Conservation (phyloP, 2,797 vertebrate species). For the Aplochiton taeniatus region DNA sequence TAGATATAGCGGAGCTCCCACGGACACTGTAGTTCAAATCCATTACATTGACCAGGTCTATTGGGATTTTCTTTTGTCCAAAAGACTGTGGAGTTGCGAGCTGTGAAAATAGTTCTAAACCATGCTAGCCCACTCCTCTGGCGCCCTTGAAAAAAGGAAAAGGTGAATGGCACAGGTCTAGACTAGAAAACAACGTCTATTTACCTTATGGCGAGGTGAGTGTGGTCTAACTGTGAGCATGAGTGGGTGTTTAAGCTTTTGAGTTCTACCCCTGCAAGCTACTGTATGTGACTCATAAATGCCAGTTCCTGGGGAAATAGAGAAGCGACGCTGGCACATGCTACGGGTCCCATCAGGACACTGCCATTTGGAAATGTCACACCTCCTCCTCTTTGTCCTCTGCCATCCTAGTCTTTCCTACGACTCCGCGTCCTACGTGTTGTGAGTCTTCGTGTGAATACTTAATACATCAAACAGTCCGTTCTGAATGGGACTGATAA, state of each 20-base stretch:
- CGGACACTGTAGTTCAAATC: too few species aligned
- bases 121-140: too few species aligned
- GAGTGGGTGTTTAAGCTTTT: slow-evolving; percentile 28
- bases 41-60: too few species aligned
- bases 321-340: slow-evolving; percentile 59
- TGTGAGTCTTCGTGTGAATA: slow-evolving; percentile 6
- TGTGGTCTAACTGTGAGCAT: not conserved
- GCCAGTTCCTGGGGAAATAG: slow-evolving; percentile 63
- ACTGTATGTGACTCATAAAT: slow-evolving; percentile 69
- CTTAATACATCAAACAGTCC: slow-evolving; percentile 26
- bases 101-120: too few species aligned
- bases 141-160: too few species aligned
- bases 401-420: slow-evolving; percentile 26
- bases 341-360: slow-evolving; percentile 59
- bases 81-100: too few species aligned
- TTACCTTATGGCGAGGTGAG: too few species aligned
- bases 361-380: slow-evolving; percentile 79
- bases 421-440: slow-evolving; percentile 51
- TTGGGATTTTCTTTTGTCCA: too few species aligned
- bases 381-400: slow-evolving; percentile 36
- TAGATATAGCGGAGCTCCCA: too few species aligned
- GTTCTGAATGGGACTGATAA: too few species aligned
- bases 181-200: too few species aligned
- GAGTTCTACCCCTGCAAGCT: slow-evolving; percentile 56
- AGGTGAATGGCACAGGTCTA: too few species aligned